Percentiles rank a stretch among this genome's conserved stretches.
phyloP scores from a whole-genome alignment of 2,888 invertebrate species.

The Pterobdella sp. region DNA sequence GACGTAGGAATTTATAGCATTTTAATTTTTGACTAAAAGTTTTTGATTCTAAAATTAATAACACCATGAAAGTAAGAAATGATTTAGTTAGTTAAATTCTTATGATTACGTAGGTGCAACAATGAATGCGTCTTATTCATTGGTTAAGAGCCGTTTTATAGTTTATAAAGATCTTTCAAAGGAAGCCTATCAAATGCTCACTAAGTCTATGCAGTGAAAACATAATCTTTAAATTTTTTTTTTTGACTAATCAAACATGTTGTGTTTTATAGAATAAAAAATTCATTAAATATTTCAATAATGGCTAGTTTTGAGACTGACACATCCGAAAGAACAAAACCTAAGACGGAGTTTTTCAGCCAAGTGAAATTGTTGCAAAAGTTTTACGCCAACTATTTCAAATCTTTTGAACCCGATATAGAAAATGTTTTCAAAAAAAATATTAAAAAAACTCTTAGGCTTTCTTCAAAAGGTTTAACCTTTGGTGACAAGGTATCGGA shows the following conservation, averaged over 20 bases:
- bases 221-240: no score
- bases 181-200: no score
- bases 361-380: neutral
- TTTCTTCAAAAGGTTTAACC: neutral
- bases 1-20: no score
- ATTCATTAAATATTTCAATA: neutral
- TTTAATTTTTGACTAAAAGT: no score
- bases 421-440: neutral
- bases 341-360: neutral
- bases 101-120: no score
- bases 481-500: neutral
- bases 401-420: neutral
- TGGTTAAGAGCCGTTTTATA: no score
- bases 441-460: neutral
- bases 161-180: no score
- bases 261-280: neutral
- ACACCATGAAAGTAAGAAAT: no score
- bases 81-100: no score
- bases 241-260: neutral
- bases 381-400: constrained; percentile 7
- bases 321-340: neutral
- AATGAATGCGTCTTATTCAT: no score
- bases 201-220: no score
- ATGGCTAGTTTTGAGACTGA: neutral
- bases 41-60: no score